Evolutionary conservation across 2,797 vertebrate genomes (phyloP).

Genomic region (Leuciscus waleckii): DNA sequence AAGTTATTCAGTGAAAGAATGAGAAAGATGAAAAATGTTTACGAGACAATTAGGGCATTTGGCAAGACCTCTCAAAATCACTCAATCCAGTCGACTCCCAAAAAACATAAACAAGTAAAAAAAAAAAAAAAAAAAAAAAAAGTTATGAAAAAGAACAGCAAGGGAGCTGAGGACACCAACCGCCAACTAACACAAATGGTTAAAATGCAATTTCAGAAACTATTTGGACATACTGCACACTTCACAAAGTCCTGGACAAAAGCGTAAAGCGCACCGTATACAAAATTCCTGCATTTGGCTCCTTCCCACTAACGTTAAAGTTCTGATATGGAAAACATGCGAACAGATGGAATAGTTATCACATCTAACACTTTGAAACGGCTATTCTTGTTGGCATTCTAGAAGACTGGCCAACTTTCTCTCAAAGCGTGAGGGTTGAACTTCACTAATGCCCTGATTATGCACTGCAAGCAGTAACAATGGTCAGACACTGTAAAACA

Average conservation of each 20-base stretch:
- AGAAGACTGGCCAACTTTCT: slow-evolving; percentile 50
- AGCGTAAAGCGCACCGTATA: slow-evolving; percentile 48
- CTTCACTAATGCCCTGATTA: background rate
- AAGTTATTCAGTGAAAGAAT: slow-evolving; percentile 61
- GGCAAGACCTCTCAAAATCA: slow-evolving; percentile 66
- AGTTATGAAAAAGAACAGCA: slow-evolving; percentile 60
- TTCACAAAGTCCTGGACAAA: slow-evolving; percentile 52
- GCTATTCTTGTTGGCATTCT: slow-evolving; percentile 52
- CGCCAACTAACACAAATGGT: slow-evolving; percentile 53
- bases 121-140: slow-evolving; percentile 57
- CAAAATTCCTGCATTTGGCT: slow-evolving; percentile 51
- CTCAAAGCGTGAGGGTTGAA: background rate
- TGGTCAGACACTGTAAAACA: background rate
- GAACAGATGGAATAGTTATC: slow-evolving; percentile 58
- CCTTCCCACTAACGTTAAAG: slow-evolving; percentile 51
- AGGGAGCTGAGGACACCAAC: slow-evolving; percentile 45
- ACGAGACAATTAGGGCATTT: slow-evolving; percentile 71
- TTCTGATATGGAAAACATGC: slow-evolving; percentile 57
- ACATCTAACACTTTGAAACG: slow-evolving; percentile 47
- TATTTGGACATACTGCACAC: slow-evolving; percentile 55
- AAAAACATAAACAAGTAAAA: no score
- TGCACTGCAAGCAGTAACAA: background rate
- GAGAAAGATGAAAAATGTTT: slow-evolving; percentile 66
- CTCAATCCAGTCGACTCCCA: slow-evolving; percentile 52
- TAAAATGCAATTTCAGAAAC: slow-evolving; percentile 63